These are phyloP conservation scores for Synergus laeviventris DNA, from an alignment of 2,888 invertebrate species.

Conservation along the genomic window DNA sequence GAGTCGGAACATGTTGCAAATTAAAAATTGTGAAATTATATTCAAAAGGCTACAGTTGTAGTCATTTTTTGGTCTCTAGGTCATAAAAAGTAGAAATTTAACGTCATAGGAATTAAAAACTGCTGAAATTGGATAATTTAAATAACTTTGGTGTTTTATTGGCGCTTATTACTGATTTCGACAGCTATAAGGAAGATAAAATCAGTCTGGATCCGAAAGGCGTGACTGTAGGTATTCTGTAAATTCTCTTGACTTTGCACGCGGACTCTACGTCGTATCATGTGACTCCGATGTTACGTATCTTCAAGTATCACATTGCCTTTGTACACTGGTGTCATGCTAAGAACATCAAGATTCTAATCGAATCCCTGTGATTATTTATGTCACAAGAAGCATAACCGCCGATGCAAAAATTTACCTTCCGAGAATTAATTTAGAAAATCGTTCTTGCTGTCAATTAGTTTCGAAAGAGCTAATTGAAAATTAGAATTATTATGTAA, in stretches of 20 bases:
- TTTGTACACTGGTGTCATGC: background rate
- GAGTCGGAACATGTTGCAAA: too few relatives aligned
- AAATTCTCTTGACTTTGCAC: slow-evolving; percentile 2
- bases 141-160: too few relatives aligned
- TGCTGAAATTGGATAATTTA: too few relatives aligned
- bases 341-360: background rate
- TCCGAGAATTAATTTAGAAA: background rate
- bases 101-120: too few relatives aligned
- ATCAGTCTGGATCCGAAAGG: background rate
- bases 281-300: background rate
- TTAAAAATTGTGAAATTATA: too few relatives aligned
- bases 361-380: background rate
- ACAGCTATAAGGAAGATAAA: background rate
- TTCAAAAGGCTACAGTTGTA: too few relatives aligned
- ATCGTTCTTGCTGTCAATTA: background rate
- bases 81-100: too few relatives aligned
- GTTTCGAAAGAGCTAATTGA: background rate
- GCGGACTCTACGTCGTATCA: background rate
- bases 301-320: background rate
- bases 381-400: background rate
- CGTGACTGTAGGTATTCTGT: background rate
- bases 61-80: too few relatives aligned
- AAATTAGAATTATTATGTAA: background rate
- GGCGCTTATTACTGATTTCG: too few relatives aligned
- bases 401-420: background rate